Conservation (phyloP, 2,113 vertebrate species). For the Salvelinus alpinus region DNA sequence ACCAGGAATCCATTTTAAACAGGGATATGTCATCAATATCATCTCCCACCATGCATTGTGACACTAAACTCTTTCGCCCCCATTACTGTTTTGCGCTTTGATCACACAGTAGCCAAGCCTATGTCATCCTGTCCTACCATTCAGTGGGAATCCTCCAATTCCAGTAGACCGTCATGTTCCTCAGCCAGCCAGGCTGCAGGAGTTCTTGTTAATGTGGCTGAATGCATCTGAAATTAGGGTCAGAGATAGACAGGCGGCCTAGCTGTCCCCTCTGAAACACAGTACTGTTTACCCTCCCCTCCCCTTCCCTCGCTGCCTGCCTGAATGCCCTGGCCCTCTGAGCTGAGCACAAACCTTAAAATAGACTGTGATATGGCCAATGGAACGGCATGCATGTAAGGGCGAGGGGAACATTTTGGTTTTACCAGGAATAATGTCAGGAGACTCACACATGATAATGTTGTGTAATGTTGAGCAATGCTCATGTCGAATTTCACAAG, state of each 20-base stretch:
- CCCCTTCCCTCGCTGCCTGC: slow-evolving; percentile 17
- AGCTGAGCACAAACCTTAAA: slow-evolving; percentile 71
- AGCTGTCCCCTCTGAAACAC: slow-evolving; percentile 28
- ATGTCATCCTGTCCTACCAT: slow-evolving; percentile 18
- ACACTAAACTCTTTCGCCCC: background rate
- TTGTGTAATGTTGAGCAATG: background rate
- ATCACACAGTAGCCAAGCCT: slow-evolving; percentile 28
- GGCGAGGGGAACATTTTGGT: background rate
- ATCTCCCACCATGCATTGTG: background rate
- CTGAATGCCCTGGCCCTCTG: slow-evolving; percentile 43
- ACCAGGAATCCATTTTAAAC: background rate
- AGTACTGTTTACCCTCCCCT: slow-evolving; percentile 64
- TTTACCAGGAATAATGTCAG: background rate
- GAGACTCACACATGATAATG: background rate
- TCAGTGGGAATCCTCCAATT: slow-evolving; percentile 7
- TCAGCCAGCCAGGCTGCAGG: slow-evolving; percentile 10
- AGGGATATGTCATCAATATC: background rate
- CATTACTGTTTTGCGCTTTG: background rate
- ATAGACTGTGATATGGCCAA: slow-evolving; percentile 69
- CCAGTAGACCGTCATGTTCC: slow-evolving; percentile 34
- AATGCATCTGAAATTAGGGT: slow-evolving; percentile 17
- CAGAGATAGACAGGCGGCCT: slow-evolving; percentile 31
- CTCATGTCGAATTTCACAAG: background rate
- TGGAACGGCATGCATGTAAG: slow-evolving; percentile 22
- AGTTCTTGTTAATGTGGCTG: slow-evolving; percentile 45